Evolutionary conservation across 2,797 vertebrate species (phyloP).

Genomic region (Poecilia gillii): DNA sequence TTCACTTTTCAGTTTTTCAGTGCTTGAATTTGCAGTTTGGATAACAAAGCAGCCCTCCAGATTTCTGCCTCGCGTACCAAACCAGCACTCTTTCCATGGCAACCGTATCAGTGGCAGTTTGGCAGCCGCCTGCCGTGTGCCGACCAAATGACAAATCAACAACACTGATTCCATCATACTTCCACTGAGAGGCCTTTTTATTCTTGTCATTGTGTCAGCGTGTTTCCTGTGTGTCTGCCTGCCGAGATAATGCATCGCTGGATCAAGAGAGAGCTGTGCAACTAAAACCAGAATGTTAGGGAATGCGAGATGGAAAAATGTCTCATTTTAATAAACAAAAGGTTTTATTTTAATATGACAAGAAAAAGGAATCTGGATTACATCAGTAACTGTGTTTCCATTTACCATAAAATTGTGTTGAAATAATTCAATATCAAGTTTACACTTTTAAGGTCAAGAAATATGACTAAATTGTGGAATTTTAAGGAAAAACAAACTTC

Average conservation of each 20-base stretch:
- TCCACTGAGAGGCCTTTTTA: conserved; percentile 53
- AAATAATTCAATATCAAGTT: background rate
- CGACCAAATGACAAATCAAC: conserved; percentile 67
- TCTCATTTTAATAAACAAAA: conserved; percentile 31
- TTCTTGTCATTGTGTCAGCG: conserved; percentile 18
- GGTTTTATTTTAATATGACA: conserved; percentile 16
- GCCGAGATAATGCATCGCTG: conserved; percentile 32
- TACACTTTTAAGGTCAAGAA: background rate
- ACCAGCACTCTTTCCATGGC: conserved; percentile 66
- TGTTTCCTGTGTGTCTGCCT: conserved; percentile 27
- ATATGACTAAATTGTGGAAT: background rate
- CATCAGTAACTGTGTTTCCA: background rate
- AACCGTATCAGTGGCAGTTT: conserved; percentile 69
- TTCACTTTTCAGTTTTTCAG: conserved; percentile 33
- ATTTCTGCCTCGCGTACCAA: conserved; percentile 60
- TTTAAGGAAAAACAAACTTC: background rate
- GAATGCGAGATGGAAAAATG: conserved; percentile 19
- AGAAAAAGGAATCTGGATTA: background rate
- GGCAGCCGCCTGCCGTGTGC: conserved; percentile 57
- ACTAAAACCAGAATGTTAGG: conserved; percentile 40
- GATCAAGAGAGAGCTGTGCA: conserved; percentile 34
- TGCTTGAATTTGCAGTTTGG: conserved; percentile 35
- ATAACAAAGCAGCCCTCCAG: conserved; percentile 57
- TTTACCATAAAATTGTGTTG: too few relatives aligned
- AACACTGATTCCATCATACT: conserved; percentile 62